Evolutionary conservation across 2,113 vertebrate species (phyloP).

Genomic region (Ornithorhynchus anatinus): DNA sequence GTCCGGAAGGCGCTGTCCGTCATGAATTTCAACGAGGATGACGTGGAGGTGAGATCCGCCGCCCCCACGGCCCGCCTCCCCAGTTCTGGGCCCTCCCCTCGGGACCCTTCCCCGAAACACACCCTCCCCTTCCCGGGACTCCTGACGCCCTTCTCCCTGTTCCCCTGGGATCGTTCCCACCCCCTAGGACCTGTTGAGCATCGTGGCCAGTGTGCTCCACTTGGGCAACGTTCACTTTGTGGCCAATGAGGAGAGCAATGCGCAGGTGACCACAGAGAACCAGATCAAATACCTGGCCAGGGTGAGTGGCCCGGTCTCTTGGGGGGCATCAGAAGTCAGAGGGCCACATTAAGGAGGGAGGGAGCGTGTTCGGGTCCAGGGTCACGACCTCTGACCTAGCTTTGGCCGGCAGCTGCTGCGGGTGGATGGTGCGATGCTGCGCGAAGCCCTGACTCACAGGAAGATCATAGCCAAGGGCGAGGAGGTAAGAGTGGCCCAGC

Average conservation of each 20-base stretch:
- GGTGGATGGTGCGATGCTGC: conserved; percentile 82
- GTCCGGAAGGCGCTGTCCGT: conserved; percentile 87
- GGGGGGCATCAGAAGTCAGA: fast-evolving
- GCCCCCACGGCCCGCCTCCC: not conserved
- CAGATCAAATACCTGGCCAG: conserved; percentile 94
- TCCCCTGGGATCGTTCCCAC: not conserved
- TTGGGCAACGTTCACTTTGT: conserved; percentile 93
- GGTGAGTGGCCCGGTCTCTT: conserved; percentile 69
- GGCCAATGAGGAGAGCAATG: conserved; percentile 84
- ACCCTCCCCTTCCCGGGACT: not conserved
- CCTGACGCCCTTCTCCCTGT: not conserved
- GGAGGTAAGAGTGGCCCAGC: conserved; percentile 83
- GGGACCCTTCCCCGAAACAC: not conserved
- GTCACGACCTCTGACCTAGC: not conserved
- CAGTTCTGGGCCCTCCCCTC: not conserved
- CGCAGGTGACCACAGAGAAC: conserved; percentile 89
- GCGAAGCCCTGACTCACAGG: conserved; percentile 91
- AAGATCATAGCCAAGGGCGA: conserved; percentile 98
- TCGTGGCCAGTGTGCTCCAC: conserved; percentile 93
- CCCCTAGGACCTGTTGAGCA: conserved; percentile 88
- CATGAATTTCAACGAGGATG: conserved; percentile 88
- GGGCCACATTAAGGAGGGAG: not conserved
- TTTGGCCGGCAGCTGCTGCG: conserved; percentile 82
- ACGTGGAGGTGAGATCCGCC: conserved; percentile 86
- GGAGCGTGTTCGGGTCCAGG: not conserved